Conservation (phyloP, 2,797 vertebrate genomes). For the Psittacula echo region DNA sequence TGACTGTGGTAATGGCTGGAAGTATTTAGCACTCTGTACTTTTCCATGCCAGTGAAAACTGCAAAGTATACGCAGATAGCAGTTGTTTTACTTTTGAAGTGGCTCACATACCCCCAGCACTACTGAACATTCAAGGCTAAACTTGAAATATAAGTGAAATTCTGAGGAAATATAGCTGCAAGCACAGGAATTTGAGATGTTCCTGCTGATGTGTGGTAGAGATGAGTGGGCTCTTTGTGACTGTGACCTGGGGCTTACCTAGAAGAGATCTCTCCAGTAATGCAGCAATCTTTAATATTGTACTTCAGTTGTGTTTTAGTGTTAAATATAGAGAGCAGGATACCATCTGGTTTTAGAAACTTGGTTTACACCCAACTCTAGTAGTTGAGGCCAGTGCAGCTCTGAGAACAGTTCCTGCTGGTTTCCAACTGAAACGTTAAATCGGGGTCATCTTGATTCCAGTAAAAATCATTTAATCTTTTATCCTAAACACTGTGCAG, state of each 20-base stretch:
- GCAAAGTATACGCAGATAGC: background rate
- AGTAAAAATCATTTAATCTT: background rate
- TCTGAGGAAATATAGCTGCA: background rate
- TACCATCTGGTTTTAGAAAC: slow-evolving; percentile 35
- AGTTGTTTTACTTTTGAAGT: background rate
- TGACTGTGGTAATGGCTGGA: background rate
- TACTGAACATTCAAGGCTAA: background rate
- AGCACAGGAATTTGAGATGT: background rate
- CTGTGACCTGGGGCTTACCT: background rate
- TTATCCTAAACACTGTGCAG: rapidly evolving
- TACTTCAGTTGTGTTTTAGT: background rate
- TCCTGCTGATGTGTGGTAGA: background rate
- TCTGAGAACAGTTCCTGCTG: background rate
- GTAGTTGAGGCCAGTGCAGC: slow-evolving; percentile 7
- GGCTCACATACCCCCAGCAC: rapidly evolving
- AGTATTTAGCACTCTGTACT: background rate
- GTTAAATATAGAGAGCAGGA: background rate
- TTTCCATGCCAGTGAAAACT: background rate
- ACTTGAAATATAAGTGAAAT: background rate
- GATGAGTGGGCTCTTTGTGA: background rate
- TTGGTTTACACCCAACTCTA: slow-evolving; percentile 39
- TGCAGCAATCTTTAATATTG: background rate
- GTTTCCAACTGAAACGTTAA: background rate
- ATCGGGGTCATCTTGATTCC: slow-evolving; percentile 5
- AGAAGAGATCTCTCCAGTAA: background rate